Percentiles rank a stretch among this genome's conserved stretches.
Evolutionary conservation across 2,888 invertebrate species (phyloP).

Genomic region (Orchesellides sinensis): DNA sequence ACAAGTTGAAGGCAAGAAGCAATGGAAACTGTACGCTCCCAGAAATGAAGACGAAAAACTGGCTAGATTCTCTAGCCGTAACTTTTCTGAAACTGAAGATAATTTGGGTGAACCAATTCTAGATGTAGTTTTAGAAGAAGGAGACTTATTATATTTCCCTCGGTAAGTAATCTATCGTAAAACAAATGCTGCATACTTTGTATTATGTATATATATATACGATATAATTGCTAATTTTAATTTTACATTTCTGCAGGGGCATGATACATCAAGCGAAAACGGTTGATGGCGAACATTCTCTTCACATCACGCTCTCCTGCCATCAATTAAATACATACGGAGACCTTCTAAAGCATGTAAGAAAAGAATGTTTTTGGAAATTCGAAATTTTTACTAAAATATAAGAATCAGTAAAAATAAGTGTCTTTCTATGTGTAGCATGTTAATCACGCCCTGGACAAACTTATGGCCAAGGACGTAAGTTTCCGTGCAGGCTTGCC

Average conservation of each 20-base stretch:
- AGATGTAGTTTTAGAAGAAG: slow-evolving; percentile 88
- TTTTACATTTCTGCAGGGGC: slow-evolving; percentile 79
- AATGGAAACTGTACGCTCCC: slow-evolving; percentile 94
- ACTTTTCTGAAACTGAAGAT: slow-evolving; percentile 81
- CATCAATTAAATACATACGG: slow-evolving; percentile 94
- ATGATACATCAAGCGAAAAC: slow-evolving; percentile 91
- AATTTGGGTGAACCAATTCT: slow-evolving; percentile 89
- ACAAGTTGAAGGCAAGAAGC: slow-evolving; percentile 96
- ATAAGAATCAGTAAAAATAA: no score
- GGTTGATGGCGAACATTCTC: slow-evolving; percentile 87
- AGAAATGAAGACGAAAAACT: slow-evolving; percentile 82
- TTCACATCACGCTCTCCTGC: slow-evolving; percentile 95
- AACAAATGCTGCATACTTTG: slow-evolving; percentile 76
- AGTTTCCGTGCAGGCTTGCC: slow-evolving; percentile 89
- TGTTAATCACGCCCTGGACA: slow-evolving; percentile 85
- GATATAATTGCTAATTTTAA: background rate
- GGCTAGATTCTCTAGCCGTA: slow-evolving; percentile 89
- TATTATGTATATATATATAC: background rate
- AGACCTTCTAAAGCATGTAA: slow-evolving; percentile 88
- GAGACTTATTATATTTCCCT: slow-evolving; percentile 96
- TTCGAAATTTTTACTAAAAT: background rate
- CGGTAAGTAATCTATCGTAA: slow-evolving; percentile 76
- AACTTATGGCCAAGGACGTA: slow-evolving; percentile 84
- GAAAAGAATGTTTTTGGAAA: background rate
- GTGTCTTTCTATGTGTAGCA: slow-evolving; percentile 77